Evolutionary conservation across 1,140 invertebrate species (phyloP), one percentile per base, ranked within the genome.

Genomic region (Ditylenchus dipsaci): DNA sequence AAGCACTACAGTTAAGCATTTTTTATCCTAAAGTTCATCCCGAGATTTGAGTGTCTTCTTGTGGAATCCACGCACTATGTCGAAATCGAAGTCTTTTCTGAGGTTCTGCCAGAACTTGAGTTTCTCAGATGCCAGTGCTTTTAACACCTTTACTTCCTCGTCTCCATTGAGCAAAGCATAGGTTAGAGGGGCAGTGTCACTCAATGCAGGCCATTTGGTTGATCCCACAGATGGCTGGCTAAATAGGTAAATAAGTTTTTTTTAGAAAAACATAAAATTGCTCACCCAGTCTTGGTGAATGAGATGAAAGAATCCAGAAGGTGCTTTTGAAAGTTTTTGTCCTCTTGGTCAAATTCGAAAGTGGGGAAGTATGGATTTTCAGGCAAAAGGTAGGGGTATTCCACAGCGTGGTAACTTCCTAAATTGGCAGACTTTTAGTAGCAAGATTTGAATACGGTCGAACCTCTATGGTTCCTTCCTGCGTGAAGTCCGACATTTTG

Each of bases 271-370:
- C n/a, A n/a, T n/a, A n/a, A n/a, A n/a, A n/a, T n/a, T 13, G n/a
- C n/a, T 45, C n/a, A 13, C 11, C 11, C 43, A 11, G n/a, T 45
- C n/a, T 45, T 11, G n/a, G n/a, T 45, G 43, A 45, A n/a, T n/a
- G n/a, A n/a, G n/a, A n/a, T n/a, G n/a, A n/a, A n/a, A n/a, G n/a
- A n/a, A n/a, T n/a, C n/a, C n/a, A n/a, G n/a, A n/a, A n/a, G n/a
- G n/a, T n/a, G n/a, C 11, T 23, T 11, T 23, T 59, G 57, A 59
- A 59, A 59, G 15, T 13, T 59, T 59, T 59, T 59, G 11, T 59
- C 57, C 21, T 59, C 11, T 59, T 59, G 11, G 23, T 59, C 57
- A 23, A 59, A 59, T 11, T 11, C n/a, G n/a, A n/a, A n/a, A n/a
- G n/a, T n/a, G n/a, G n/a, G n/a, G n/a, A n/a, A n/a, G n/a, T n/a